These are phyloP conservation scores for Xestobium rufovillosum DNA, from an alignment of 2,888 invertebrate species.

Conservation along the genomic window DNA sequence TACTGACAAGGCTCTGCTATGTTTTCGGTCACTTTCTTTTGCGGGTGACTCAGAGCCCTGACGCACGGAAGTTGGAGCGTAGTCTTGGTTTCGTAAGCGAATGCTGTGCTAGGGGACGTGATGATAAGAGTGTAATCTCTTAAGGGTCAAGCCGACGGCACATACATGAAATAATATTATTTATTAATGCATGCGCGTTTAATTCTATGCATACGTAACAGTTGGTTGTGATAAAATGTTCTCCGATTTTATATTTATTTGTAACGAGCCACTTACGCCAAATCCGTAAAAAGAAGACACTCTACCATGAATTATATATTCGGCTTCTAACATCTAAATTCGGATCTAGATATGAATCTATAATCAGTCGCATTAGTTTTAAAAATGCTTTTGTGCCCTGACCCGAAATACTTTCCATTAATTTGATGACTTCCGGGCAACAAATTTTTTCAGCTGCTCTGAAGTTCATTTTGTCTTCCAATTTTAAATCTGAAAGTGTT, in stretches of 20 bases:
- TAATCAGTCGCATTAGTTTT: constrained; percentile 13
- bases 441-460: constrained; percentile 23
- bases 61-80: no score
- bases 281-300: constrained; percentile 9
- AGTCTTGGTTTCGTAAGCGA: no score
- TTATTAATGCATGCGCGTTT: no score
- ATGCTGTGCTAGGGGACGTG: no score
- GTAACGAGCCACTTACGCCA: constrained; percentile 8
- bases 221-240: constrained; percentile 10
- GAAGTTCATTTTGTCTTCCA: constrained; percentile 27
- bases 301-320: constrained; percentile 7
- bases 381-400: constrained; percentile 24
- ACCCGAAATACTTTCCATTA: constrained; percentile 20
- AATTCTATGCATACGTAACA: no score
- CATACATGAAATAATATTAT: no score
- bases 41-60: no score
- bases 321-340: constrained; percentile 3
- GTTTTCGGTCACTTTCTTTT: no score
- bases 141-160: no score
- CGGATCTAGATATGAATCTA: constrained; percentile 5
- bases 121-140: no score
- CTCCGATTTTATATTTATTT: constrained; percentile 6
- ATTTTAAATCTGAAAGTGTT: constrained; percentile 15
- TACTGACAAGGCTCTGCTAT: no score
- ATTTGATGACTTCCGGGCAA: constrained; percentile 19